A percentile compares a stretch with the other conserved stretches of the same genome.
Evolutionary conservation across 2,797 vertebrate genomes (phyloP).

Genomic region (Bryconaethiops microstoma): DNA sequence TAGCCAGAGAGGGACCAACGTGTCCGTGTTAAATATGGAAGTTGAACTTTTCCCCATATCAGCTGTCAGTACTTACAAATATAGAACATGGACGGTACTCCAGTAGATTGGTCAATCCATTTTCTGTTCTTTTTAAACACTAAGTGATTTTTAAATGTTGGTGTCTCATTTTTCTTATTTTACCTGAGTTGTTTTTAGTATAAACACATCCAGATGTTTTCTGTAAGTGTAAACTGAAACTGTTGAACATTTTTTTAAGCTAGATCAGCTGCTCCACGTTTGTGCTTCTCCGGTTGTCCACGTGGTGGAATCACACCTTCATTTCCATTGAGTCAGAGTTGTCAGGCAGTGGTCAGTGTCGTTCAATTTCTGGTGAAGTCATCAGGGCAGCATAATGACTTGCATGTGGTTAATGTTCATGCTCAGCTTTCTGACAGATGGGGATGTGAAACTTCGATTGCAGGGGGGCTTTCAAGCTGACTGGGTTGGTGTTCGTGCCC

Average conservation of each 20-base stretch:
- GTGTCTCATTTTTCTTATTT: not conserved
- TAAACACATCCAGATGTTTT: not conserved
- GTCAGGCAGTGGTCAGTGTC: slow-evolving; percentile 21
- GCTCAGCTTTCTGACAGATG: slow-evolving; percentile 29
- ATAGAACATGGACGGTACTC: slow-evolving; percentile 7
- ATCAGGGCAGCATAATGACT: slow-evolving; percentile 31
- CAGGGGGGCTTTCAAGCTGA: not conserved
- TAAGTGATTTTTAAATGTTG: not conserved
- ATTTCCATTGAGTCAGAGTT: slow-evolving; percentile 51
- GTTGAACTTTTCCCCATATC: slow-evolving; percentile 28
- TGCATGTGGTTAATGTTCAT: slow-evolving; percentile 28
- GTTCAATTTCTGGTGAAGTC: slow-evolving; percentile 52
- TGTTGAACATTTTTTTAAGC: not conserved
- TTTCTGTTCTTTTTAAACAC: not conserved
- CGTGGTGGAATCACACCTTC: slow-evolving; percentile 18
- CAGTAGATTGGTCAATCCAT: not conserved
- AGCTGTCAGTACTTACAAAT: slow-evolving; percentile 36
- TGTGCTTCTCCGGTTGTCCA: slow-evolving; percentile 15
- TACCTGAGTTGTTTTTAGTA: not conserved
- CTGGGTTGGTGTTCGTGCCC: too few species aligned
- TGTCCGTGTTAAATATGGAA: slow-evolving; percentile 29
- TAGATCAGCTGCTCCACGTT: not conserved
- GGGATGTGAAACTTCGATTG: slow-evolving; percentile 49
- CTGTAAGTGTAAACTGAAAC: not conserved
- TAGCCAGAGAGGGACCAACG: not conserved